phyloP scores from a whole-genome alignment of 2,113 vertebrate genomes.

The Centropristis striata region DNA sequence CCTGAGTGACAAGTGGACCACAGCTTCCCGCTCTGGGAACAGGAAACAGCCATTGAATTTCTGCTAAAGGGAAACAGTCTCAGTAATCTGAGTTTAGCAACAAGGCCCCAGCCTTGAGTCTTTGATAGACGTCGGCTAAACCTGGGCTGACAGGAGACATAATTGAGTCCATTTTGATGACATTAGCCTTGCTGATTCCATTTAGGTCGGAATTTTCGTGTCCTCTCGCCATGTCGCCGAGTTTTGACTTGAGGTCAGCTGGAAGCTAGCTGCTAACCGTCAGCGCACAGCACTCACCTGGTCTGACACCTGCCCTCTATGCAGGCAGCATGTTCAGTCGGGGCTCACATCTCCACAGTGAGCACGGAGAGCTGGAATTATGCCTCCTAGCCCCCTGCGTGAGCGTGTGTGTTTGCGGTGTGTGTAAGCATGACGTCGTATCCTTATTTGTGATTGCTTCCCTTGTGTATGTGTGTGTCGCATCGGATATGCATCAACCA shows the following conservation, averaged over 20 bases:
- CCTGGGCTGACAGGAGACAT: slow-evolving; percentile 60
- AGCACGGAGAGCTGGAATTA: slow-evolving; percentile 34
- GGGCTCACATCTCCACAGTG: slow-evolving; percentile 35
- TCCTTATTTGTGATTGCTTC: slow-evolving; percentile 44
- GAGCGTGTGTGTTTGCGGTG: slow-evolving; percentile 26
- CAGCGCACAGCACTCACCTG: slow-evolving; percentile 48
- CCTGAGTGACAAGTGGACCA: slow-evolving; percentile 24
- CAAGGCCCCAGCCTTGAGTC: slow-evolving; percentile 18
- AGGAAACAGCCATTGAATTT: slow-evolving; percentile 1
- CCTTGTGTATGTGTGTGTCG: slow-evolving; percentile 47
- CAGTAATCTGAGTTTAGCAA: slow-evolving; percentile 34
- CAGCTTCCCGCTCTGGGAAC: neutral
- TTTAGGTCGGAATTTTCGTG: slow-evolving; percentile 35
- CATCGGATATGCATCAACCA: slow-evolving; percentile 43
- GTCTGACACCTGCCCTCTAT: slow-evolving; percentile 61
- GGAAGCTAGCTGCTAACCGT: slow-evolving; percentile 44
- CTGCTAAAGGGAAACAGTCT: slow-evolving; percentile 7
- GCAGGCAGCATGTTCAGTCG: slow-evolving; percentile 52
- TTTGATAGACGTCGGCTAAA: slow-evolving; percentile 39
- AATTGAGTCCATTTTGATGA: slow-evolving; percentile 56
- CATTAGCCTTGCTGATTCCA: slow-evolving; percentile 47
- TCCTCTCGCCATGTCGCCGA: neutral
- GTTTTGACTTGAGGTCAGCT: slow-evolving; percentile 49
- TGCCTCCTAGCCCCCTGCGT: slow-evolving; percentile 30
- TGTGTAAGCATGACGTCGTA: slow-evolving; percentile 1